Base-by-base conservation (phyloP, 1,140 invertebrate genomes). In the Wiebesia pumilae region DNA sequence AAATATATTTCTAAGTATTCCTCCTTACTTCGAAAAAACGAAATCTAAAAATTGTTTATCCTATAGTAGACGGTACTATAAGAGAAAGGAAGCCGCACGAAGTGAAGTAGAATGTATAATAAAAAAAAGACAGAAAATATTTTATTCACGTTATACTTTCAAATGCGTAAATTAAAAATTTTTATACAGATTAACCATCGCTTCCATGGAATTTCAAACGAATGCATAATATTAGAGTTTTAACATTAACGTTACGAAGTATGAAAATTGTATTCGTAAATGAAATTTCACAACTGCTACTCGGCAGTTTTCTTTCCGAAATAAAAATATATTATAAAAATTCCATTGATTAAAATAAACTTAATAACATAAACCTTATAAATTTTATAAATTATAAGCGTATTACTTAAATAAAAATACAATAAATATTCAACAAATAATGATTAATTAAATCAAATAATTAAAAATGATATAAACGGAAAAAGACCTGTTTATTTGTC, bases 151-250 rank as follows among this genome's bases (percentile, higher is more conserved):
- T 47, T 69, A 30, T 43, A 14, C 9, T 30, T 81, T 40, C 10
- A 62, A 67, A 67, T 43, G 47, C 21, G 10, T 30, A 47, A 81
- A 67, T 81, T 81, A 67, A 81, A 67, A 67, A 67, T 7, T 40
- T 67, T 67, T 81, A 67, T 81, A 69, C 1, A 35, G 75, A 51
- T 62, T 24, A 51, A 51, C n/a, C n/a, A 30, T 54, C 30, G 51
- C 4, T 80, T 16, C 16, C 43, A 47, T 47, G 43, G n/a, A 47
- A 54, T 58, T 80, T n/a, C 30, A 62, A 58, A 35, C 78, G 51
- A 33, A 80, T 62, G 51, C 78, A 80, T 24, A 80, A 62, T 62
- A 80, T 80, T 30, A 77, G 27, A 51, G 75, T 51, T 77, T 77
- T 24, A 77, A 77, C 75, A 77, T 51, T 77, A 77, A 51, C 75